These are phyloP conservation scores for Pogona vitticeps DNA, from an alignment of 2,113 vertebrate species.

Conservation along the genomic window DNA sequence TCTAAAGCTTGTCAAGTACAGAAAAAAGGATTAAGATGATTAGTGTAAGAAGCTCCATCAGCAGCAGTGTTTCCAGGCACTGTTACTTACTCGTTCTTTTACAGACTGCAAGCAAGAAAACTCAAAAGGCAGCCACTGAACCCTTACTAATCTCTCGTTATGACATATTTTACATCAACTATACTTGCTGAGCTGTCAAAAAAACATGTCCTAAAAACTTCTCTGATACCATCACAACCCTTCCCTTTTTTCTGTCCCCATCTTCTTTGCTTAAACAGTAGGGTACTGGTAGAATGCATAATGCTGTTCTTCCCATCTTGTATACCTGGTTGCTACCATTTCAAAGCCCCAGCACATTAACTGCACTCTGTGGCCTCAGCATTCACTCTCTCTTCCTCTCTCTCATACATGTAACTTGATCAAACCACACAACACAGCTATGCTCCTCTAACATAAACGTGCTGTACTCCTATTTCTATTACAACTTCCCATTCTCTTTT, in stretches of 20 bases:
- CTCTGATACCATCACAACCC: neutral
- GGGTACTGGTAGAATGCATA: neutral
- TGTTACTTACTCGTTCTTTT: neutral
- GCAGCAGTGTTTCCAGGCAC: neutral
- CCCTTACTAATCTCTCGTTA: neutral
- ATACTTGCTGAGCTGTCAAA: neutral
- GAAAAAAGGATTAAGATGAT: constrained; percentile 7
- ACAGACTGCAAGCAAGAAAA: neutral
- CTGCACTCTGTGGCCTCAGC: neutral
- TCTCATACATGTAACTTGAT: neutral
- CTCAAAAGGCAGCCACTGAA: neutral
- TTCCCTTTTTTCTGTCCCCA: neutral
- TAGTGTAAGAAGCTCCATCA: neutral
- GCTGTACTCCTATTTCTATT: neutral
- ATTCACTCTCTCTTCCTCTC: neutral
- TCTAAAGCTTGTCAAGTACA: neutral
- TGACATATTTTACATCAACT: neutral
- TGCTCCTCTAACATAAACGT: neutral
- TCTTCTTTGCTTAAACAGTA: neutral
- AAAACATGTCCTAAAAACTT: neutral
- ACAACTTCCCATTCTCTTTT: too few relatives aligned
- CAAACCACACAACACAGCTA: neutral
- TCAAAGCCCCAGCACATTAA: neutral
- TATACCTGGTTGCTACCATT: too few relatives aligned
- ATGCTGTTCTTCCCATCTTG: neutral